Conservation (phyloP, 2,797 vertebrate genomes). For the Tokudaia muenninki region DNA sequence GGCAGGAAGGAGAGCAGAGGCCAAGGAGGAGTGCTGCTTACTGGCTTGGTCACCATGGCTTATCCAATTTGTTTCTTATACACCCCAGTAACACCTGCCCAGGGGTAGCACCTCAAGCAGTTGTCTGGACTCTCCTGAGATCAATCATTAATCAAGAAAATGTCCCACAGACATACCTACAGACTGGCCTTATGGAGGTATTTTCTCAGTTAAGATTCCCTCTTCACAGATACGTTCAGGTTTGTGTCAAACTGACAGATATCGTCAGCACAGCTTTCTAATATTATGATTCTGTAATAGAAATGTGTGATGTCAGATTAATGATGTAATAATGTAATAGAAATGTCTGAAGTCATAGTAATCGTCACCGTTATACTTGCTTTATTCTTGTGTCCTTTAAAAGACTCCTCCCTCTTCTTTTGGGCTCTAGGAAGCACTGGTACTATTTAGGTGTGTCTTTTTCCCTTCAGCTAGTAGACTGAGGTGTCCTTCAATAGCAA, state of each 20-base stretch:
- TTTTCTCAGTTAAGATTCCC: background rate
- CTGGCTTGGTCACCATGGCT: background rate
- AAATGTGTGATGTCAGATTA: background rate
- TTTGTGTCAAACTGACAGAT: background rate
- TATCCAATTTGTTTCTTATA: background rate
- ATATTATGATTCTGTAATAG: background rate
- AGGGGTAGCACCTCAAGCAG: no score
- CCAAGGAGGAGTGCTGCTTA: background rate
- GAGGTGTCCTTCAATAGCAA: background rate
- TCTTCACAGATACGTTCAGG: background rate
- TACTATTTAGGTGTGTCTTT: background rate
- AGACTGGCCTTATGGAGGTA: background rate
- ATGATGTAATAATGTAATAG: background rate
- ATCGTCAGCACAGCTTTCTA: background rate
- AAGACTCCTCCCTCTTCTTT: background rate
- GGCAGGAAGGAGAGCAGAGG: background rate
- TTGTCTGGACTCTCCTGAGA: background rate
- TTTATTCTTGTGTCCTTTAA: constrained; percentile 15
- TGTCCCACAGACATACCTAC: background rate
- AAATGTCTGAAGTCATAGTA: background rate
- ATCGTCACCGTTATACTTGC: background rate
- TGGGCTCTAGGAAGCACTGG: background rate
- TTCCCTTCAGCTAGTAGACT: background rate
- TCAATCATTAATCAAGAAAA: background rate
- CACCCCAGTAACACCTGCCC: background rate